A percentile compares a stretch with the other conserved stretches of the same genome.
phyloP scores from a whole-genome alignment of 64 coral and sea anemone species.

The Actinia equina region DNA sequence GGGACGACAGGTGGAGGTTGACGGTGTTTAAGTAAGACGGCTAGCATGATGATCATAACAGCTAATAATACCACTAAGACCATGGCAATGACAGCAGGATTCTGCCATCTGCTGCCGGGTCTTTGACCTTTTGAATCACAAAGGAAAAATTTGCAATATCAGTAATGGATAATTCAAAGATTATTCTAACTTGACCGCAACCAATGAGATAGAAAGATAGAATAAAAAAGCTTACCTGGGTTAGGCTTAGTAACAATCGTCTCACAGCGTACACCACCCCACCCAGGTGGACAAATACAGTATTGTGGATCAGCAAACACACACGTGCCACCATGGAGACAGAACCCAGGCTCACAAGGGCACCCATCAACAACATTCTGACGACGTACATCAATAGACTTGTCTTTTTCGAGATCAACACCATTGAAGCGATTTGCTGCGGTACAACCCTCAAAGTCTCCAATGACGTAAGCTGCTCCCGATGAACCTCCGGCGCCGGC shows the following conservation, averaged over 20 bases:
- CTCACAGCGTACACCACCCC: conserved; percentile 46
- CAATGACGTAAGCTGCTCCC: conserved; percentile 48
- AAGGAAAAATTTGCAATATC: not conserved
- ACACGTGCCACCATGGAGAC: conserved; percentile 57
- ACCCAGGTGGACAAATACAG: conserved; percentile 73
- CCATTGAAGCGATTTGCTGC: conserved; percentile 82
- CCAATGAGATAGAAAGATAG: too few species aligned
- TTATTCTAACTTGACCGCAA: too few species aligned
- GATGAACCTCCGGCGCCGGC: not conserved
- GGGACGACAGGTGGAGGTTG: conserved; percentile 27
- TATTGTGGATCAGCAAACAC: conserved; percentile 54
- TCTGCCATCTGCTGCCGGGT: conserved; percentile 45
- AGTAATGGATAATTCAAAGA: not conserved
- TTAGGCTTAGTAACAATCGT: conserved; percentile 27
- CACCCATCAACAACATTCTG: conserved; percentile 83
- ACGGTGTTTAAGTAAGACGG: conserved; percentile 68
- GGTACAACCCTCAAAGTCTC: conserved; percentile 90
- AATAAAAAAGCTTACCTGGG: conserved; percentile 41
- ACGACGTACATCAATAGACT: conserved; percentile 46
- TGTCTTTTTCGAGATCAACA: conserved; percentile 66
- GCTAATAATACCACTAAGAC: conserved; percentile 68
- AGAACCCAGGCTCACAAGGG: conserved; percentile 63
- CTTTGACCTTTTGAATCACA: conserved; percentile 31
- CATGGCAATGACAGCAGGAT: conserved; percentile 63
- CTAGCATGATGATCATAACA: conserved; percentile 68